Conservation (phyloP, 2,888 invertebrate genomes). For the Athalia rosae region DNA sequence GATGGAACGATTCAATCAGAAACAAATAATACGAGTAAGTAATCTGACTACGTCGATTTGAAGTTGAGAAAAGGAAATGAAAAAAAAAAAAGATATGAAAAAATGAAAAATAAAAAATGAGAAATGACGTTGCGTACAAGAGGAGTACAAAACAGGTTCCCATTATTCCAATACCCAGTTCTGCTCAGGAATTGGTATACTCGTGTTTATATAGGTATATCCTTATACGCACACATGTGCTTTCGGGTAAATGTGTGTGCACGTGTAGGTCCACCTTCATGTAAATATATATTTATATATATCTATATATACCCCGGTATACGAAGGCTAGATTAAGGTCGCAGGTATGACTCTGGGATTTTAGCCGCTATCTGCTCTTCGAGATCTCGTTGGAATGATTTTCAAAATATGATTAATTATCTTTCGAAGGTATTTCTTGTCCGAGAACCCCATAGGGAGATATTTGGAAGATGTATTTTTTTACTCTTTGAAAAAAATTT, state of each 20-base stretch:
- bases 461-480: slow-evolving; percentile 39
- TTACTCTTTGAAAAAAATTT: slow-evolving; percentile 8
- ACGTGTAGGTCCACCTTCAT: no score
- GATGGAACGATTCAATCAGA: slow-evolving; percentile 15
- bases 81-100: neutral
- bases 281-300: neutral
- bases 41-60: slow-evolving; percentile 10
- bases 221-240: no score
- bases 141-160: slow-evolving; percentile 36
- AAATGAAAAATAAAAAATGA: slow-evolving; percentile 5
- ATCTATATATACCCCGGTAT: slow-evolving; percentile 4
- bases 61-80: neutral
- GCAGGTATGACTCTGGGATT: slow-evolving; percentile 52
- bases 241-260: no score
- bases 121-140: slow-evolving; percentile 15
- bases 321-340: slow-evolving; percentile 46
- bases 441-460: slow-evolving; percentile 40
- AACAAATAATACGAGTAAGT: slow-evolving; percentile 11
- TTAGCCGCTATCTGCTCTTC: slow-evolving; percentile 60
- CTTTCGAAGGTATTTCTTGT: slow-evolving; percentile 46
- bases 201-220: slow-evolving; percentile 4
- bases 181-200: slow-evolving; percentile 36
- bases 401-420: slow-evolving; percentile 46
- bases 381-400: slow-evolving; percentile 70
- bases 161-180: slow-evolving; percentile 41